Conservation (phyloP, 1,140 invertebrate genomes). For the Leptinotarsa undecemlineata region DNA sequence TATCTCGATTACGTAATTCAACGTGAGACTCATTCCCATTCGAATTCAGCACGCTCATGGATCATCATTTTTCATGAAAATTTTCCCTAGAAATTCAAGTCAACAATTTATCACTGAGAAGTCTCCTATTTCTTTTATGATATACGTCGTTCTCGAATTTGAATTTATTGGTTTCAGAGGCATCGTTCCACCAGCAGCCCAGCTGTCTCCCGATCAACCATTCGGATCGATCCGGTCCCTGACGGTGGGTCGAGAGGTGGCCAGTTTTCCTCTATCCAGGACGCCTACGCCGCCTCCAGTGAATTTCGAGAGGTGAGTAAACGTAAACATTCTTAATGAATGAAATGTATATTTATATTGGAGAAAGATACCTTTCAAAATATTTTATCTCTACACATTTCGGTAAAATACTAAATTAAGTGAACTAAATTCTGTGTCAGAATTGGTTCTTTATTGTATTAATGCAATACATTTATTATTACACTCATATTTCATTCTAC, state of each 20-base stretch:
- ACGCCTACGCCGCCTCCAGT: conserved; percentile 70
- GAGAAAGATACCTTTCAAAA: no score
- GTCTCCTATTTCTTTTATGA: background rate
- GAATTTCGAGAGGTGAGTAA: conserved; percentile 54
- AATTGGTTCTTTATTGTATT: no score
- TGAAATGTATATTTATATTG: no score
- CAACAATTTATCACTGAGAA: background rate
- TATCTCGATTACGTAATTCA: no score
- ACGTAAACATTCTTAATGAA: no score
- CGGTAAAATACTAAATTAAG: no score
- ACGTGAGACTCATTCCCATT: no score
- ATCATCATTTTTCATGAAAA: background rate
- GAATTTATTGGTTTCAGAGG: conserved; percentile 59
- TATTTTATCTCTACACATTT: no score
- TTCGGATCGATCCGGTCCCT: conserved; percentile 74
- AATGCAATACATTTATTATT: no score
- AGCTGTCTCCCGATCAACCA: conserved; percentile 71
- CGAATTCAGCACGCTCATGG: no score
- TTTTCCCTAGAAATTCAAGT: background rate
- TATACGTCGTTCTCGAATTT: background rate
- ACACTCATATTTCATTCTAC: no score
- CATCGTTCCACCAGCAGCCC: conserved; percentile 67
- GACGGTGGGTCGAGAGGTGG: conserved; percentile 72
- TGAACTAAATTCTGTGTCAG: no score
- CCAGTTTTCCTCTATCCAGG: conserved; percentile 74